Conservation (phyloP, 2,797 vertebrate genomes). For the Acrossocheilus fasciatus region DNA sequence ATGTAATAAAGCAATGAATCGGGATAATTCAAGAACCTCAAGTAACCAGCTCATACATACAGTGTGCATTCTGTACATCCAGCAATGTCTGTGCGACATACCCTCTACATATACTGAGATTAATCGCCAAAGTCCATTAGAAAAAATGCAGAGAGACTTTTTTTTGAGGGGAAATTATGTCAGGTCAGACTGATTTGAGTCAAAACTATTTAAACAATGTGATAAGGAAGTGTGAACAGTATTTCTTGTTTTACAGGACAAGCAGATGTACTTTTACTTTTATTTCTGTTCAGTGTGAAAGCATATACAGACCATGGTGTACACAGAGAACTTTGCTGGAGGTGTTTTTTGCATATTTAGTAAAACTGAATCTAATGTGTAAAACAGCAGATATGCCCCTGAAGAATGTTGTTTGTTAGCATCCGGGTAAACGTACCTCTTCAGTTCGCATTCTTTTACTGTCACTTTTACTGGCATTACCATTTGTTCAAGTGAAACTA, state of each 20-base stretch:
- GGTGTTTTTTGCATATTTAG: neutral
- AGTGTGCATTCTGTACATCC: neutral
- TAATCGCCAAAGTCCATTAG: neutral
- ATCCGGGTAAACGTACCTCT: neutral
- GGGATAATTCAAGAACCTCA: neutral
- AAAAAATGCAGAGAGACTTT: neutral
- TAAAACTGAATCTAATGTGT: neutral
- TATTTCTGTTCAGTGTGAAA: neutral
- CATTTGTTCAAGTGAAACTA: neutral
- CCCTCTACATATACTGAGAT: neutral
- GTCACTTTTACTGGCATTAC: neutral
- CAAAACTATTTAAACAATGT: neutral
- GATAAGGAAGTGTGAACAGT: constrained; percentile 5
- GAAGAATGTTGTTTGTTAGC: neutral
- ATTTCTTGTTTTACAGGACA: constrained; percentile 2
- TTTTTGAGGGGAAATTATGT: neutral
- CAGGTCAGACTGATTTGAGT: neutral
- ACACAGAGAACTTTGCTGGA: neutral
- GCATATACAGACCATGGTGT: neutral
- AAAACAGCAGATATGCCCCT: neutral
- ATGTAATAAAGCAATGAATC: neutral
- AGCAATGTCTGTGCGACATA: neutral
- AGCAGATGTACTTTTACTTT: neutral
- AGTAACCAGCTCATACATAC: neutral
- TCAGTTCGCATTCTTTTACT: neutral